These are phyloP conservation scores for Lophotis ruficrista DNA, from an alignment of 2,113 vertebrate species.

Conservation along the genomic window DNA sequence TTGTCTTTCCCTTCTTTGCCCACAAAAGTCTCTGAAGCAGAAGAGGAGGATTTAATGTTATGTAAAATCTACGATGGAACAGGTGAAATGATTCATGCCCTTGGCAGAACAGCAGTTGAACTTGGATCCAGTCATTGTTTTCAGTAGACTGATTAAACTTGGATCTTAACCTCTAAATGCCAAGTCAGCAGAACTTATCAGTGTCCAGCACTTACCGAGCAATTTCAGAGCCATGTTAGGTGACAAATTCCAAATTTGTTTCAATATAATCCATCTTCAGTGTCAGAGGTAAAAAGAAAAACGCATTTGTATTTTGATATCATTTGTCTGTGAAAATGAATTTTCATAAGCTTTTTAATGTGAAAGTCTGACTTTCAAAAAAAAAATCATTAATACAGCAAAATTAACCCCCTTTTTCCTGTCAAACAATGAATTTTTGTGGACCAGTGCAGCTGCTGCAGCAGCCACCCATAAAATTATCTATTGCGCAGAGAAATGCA, in stretches of 20 bases:
- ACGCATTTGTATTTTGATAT: background rate
- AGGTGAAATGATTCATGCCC: background rate
- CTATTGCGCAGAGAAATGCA: conserved; percentile 35
- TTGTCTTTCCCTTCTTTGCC: background rate
- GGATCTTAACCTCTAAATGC: background rate
- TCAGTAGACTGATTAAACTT: background rate
- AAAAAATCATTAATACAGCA: background rate
- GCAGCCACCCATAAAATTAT: conserved; percentile 38
- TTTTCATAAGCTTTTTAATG: background rate
- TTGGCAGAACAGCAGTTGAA: background rate
- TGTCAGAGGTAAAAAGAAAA: background rate
- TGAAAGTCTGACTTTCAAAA: background rate
- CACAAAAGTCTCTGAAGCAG: background rate
- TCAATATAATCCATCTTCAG: background rate
- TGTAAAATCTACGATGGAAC: background rate
- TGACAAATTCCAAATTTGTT: background rate
- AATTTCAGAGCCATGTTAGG: background rate
- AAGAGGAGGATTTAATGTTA: background rate
- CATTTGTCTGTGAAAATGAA: background rate
- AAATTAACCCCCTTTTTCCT: background rate
- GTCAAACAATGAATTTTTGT: background rate
- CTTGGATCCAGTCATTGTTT: background rate
- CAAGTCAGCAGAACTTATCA: background rate
- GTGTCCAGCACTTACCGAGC: background rate
- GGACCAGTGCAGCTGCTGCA: conserved; percentile 48